These are phyloP conservation scores for Trogon surrucura DNA, from an alignment of 2,113 vertebrate species.

Conservation along the genomic window DNA sequence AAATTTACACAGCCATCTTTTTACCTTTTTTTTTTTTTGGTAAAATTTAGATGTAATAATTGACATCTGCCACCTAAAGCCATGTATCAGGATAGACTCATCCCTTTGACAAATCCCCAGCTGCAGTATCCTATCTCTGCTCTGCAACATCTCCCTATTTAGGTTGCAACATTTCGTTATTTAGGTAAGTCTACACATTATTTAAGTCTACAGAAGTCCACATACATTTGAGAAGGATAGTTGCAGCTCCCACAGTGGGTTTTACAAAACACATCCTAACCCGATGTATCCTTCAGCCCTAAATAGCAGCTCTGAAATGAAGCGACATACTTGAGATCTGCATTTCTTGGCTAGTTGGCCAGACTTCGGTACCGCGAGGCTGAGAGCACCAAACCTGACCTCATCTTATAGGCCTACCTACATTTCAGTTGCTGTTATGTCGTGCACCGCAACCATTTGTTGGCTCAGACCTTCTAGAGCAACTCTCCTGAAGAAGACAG, in stretches of 20 bases:
- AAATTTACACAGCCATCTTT: not conserved
- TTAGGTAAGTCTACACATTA: not conserved
- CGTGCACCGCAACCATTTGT: not conserved
- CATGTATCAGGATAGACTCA: not conserved
- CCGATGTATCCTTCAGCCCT: not conserved
- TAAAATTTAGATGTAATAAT: not conserved
- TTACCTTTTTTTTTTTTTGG: not conserved
- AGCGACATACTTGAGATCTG: not conserved
- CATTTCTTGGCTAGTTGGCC: not conserved
- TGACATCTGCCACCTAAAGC: not conserved
- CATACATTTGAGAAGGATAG: not conserved
- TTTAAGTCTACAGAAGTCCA: not conserved
- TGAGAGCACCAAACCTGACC: not conserved
- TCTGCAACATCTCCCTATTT: not conserved
- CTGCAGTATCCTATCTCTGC: rapidly evolving
- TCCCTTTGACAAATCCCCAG: not conserved
- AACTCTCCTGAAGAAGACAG: not conserved
- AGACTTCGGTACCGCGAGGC: too few relatives aligned
- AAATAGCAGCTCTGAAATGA: not conserved
- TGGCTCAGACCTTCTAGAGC: not conserved
- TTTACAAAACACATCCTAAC: not conserved
- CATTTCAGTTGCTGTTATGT: rapidly evolving
- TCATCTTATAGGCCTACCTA: not conserved
- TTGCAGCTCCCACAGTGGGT: not conserved
- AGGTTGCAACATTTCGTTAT: not conserved